A percentile compares a stretch with the other conserved stretches of the same genome.
phyloP scores from a whole-genome alignment of 2,113 vertebrate species.

The Melierax canorus region DNA sequence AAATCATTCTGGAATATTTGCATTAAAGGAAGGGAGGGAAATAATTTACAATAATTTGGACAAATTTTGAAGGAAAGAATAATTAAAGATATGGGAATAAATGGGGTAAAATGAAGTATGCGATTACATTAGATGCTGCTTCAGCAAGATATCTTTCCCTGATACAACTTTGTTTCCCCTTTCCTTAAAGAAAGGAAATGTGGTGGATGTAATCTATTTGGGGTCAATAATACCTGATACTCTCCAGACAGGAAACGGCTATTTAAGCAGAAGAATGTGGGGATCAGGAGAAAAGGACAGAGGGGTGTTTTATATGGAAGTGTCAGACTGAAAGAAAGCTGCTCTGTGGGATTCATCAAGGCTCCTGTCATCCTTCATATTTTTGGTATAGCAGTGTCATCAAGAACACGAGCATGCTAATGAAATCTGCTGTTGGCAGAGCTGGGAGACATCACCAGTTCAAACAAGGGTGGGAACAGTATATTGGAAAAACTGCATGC shows the following conservation, averaged over 20 bases:
- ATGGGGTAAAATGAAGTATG: not conserved
- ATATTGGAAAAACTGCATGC: not conserved
- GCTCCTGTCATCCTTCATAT: not conserved
- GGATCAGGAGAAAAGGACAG: not conserved
- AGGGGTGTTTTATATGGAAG: not conserved
- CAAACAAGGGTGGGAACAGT: not conserved
- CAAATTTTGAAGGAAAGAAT: not conserved
- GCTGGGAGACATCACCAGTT: not conserved
- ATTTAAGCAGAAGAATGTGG: not conserved
- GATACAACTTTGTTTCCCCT: not conserved
- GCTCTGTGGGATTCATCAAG: not conserved
- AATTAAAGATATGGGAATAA: not conserved
- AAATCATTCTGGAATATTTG: not conserved
- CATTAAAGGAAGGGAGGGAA: not conserved
- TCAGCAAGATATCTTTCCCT: not conserved
- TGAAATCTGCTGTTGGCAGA: not conserved
- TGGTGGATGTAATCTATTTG: not conserved
- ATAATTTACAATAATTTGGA: not conserved
- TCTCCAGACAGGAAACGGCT: not conserved
- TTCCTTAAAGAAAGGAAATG: not conserved
- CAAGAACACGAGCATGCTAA: not conserved
- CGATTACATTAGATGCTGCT: not conserved
- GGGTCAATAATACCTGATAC: not conserved
- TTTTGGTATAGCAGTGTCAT: not conserved
- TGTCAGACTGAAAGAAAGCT: not conserved